Evolutionary conservation across 2,888 invertebrate species (phyloP).

Genomic region (Andrena bicolor): DNA sequence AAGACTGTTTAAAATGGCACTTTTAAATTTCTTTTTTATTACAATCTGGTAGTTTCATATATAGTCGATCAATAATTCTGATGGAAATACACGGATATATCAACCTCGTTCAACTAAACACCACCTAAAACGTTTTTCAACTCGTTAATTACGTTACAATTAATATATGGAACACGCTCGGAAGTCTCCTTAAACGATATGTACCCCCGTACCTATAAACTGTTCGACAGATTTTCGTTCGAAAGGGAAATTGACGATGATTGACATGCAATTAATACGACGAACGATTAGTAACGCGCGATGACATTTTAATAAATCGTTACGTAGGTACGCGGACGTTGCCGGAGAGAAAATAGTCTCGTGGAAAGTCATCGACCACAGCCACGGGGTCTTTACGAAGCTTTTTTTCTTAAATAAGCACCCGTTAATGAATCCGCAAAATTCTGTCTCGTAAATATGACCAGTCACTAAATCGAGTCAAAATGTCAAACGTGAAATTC

Average conservation of each 20-base stretch:
- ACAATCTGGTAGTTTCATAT: too few relatives aligned
- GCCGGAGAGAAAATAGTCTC: background rate
- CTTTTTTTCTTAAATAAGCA: background rate
- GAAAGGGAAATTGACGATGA: background rate
- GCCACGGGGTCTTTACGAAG: background rate
- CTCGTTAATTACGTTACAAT: background rate
- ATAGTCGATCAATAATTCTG: too few relatives aligned
- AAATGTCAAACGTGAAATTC: too few relatives aligned
- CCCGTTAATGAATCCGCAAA: background rate
- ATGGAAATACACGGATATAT: too few relatives aligned
- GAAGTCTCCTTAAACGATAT: background rate
- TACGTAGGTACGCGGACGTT: background rate
- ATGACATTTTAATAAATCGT: background rate
- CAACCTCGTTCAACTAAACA: too few relatives aligned
- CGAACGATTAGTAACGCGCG: background rate
- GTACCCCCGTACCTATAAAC: background rate
- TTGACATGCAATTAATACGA: background rate
- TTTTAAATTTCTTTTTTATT: too few relatives aligned
- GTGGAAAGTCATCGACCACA: background rate
- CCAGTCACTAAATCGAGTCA: too few relatives aligned
- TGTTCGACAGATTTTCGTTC: conserved; percentile 8
- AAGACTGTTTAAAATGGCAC: too few relatives aligned
- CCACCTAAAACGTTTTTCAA: too few relatives aligned
- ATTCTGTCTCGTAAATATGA: background rate
- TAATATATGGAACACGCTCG: background rate